Percentiles rank a stretch among this genome's conserved stretches.
phyloP scores from a whole-genome alignment of 2,797 vertebrate genomes.

The Spondyliosoma cantharus region DNA sequence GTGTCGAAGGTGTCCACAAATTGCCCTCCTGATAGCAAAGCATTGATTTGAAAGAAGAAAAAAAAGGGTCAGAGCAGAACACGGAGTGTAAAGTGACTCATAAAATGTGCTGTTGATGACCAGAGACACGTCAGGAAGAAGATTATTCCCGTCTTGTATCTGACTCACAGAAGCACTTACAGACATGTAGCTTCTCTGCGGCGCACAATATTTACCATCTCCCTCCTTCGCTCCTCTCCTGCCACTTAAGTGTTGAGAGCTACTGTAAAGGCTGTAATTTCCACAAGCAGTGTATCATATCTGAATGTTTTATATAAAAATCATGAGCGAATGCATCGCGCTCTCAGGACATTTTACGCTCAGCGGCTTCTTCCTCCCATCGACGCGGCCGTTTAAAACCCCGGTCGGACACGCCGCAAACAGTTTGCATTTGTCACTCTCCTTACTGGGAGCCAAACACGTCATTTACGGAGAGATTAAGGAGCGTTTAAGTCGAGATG shows the following conservation, averaged over 20 bases:
- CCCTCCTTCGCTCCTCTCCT: neutral
- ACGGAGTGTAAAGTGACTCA: conserved; percentile 47
- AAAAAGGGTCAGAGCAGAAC: conserved; percentile 56
- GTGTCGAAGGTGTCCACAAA: conserved; percentile 58
- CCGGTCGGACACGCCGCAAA: conserved; percentile 49
- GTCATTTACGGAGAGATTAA: conserved; percentile 75
- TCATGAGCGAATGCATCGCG: conserved; percentile 31
- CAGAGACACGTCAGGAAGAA: conserved; percentile 39
- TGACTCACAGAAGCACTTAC: conserved; percentile 39
- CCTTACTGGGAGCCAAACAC: conserved; percentile 58
- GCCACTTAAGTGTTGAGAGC: conserved; percentile 34
- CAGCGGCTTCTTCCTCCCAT: conserved; percentile 28
- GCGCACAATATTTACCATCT: conserved; percentile 29
- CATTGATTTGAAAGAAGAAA: conserved; percentile 58
- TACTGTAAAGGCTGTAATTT: conserved; percentile 44
- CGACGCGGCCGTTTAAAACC: conserved; percentile 51
- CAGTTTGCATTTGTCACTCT: conserved; percentile 62
- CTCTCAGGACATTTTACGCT: conserved; percentile 39
- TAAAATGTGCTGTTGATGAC: conserved; percentile 56
- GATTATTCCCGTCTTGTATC: conserved; percentile 29
- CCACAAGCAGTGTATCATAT: conserved; percentile 35
- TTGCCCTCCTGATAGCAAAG: conserved; percentile 48
- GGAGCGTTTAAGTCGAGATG: conserved; percentile 74
- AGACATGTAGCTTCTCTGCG: conserved; percentile 33
- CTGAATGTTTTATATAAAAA: conserved; percentile 31